Conservation (phyloP, 2,113 vertebrate species). For the Zosterops hypoxanthus region DNA sequence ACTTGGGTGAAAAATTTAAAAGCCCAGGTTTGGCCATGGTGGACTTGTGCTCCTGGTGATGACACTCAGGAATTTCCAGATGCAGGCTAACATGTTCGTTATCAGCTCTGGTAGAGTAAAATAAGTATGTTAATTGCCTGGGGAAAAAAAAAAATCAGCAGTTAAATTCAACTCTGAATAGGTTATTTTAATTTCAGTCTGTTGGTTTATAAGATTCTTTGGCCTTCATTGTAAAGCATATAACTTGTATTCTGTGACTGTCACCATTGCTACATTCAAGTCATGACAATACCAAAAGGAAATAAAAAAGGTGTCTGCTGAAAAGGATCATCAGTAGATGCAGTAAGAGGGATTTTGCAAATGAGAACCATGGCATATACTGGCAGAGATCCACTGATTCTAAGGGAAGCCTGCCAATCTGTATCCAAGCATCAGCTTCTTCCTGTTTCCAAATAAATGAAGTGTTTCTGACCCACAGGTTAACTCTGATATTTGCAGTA, state of each 20-base stretch:
- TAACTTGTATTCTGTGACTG: background rate
- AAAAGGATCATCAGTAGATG: background rate
- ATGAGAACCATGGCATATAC: background rate
- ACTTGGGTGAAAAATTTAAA: background rate
- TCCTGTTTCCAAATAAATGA: slow-evolving; percentile 6
- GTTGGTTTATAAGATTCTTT: background rate
- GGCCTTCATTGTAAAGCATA: background rate
- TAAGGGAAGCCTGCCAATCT: background rate
- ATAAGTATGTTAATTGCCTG: background rate
- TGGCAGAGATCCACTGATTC: background rate
- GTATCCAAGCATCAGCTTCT: background rate
- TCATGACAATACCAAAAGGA: background rate
- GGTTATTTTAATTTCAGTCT: background rate
- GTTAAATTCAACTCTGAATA: background rate
- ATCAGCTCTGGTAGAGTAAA: background rate
- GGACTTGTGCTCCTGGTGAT: background rate
- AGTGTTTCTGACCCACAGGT: background rate
- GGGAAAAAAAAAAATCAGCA: background rate
- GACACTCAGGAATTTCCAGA: background rate
- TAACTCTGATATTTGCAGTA: background rate
- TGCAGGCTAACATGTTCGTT: background rate
- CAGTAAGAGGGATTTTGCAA: background rate
- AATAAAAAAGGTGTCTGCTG: background rate
- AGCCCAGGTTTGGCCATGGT: background rate
- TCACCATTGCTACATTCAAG: background rate